Conservation (phyloP, 2,113 vertebrate species). For the Heterocephalus glaber region DNA sequence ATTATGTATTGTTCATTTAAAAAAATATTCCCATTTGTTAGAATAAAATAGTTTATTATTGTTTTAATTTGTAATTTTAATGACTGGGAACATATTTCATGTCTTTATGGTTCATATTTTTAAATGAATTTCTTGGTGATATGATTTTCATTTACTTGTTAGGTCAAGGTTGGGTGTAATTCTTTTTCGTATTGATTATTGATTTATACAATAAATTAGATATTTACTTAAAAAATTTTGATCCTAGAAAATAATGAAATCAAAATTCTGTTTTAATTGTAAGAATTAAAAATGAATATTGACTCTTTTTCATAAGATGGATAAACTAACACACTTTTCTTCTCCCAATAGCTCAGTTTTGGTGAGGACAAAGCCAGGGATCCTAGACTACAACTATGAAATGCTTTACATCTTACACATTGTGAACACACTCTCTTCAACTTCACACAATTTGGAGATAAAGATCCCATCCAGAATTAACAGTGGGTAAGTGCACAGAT, state of each 20-base stretch:
- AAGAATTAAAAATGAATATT: background rate
- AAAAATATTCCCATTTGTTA: background rate
- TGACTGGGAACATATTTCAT: background rate
- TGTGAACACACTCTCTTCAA: background rate
- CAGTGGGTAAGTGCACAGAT: background rate
- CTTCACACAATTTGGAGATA: background rate
- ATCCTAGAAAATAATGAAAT: slow-evolving; percentile 21
- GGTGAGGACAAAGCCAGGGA: background rate
- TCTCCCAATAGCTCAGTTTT: background rate
- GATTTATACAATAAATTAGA: background rate
- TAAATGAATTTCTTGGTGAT: background rate
- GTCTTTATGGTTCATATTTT: background rate
- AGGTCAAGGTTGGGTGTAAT: background rate
- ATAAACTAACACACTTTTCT: background rate
- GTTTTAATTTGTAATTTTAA: background rate
- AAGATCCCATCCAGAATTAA: background rate
- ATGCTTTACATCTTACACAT: background rate
- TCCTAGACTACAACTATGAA: background rate
- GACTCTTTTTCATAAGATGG: background rate
- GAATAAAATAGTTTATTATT: background rate
- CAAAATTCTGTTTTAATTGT: background rate
- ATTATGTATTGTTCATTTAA: background rate
- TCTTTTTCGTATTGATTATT: background rate
- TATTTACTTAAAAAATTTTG: background rate
- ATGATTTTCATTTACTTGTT: background rate